Evolutionary conservation across 2,113 vertebrate genomes (phyloP).

Genomic region (Cyphomyrus plagiostoma): DNA sequence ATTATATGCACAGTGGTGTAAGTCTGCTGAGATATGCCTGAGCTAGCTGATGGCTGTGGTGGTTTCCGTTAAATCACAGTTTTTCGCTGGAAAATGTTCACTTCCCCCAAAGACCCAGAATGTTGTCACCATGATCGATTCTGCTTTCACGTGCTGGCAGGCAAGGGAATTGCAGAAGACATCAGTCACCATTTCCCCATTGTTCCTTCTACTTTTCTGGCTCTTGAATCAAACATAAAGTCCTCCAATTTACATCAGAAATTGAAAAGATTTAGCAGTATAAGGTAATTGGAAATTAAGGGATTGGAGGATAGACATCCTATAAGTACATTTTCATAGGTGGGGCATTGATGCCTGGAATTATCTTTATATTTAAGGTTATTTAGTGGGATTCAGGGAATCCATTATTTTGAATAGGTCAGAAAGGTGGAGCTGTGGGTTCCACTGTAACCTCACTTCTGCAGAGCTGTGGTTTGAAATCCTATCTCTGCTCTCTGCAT

Average conservation of each 20-base stretch:
- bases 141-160: background rate
- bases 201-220: background rate
- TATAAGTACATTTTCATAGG: background rate
- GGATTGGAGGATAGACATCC: background rate
- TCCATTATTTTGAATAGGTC: background rate
- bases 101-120: background rate
- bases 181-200: background rate
- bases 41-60: background rate
- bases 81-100: background rate
- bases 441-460: background rate
- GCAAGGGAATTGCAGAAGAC: background rate
- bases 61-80: background rate
- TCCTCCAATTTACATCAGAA: background rate
- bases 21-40: background rate
- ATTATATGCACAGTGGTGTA: background rate
- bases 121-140: background rate
- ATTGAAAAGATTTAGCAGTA: background rate
- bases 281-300: background rate
- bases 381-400: background rate
- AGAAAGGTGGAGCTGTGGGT: background rate
- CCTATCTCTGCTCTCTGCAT: background rate
- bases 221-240: background rate
- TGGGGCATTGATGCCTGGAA: background rate
- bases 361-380: background rate
- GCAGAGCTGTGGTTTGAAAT: background rate